These are phyloP conservation scores for Rhimphoctona megacephalus DNA, from an alignment of 2,888 invertebrate genomes.

Conservation along the genomic window DNA sequence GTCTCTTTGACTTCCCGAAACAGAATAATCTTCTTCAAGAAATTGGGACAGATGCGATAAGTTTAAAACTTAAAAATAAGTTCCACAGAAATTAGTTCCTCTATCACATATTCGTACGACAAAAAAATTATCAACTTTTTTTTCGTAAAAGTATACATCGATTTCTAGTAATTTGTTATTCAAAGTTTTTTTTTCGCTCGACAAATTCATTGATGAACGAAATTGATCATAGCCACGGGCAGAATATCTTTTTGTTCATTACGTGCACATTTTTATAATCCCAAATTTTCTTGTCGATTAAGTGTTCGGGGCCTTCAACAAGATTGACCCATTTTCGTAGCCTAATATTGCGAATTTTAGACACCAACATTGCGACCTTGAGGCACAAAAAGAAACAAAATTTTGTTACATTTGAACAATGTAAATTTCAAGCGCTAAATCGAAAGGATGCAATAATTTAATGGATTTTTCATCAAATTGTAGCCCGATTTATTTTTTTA, in stretches of 20 bases:
- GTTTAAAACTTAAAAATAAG: not conserved
- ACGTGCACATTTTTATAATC: not conserved
- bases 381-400: not conserved
- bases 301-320: not conserved
- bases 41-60: slow-evolving; percentile 5
- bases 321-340: too few species aligned
- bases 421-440: not conserved
- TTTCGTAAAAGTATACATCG: not conserved
- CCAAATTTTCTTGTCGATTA: too few species aligned
- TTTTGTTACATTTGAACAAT: not conserved
- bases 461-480: not conserved
- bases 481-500: not conserved
- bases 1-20: slow-evolving; percentile 15
- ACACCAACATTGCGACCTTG: not conserved
- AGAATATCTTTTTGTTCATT: not conserved
- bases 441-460: not conserved
- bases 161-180: not conserved
- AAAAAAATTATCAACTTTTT: not conserved
- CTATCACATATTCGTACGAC: not conserved
- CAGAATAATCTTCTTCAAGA: not conserved
- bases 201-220: not conserved
- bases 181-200: not conserved
- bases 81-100: too few species aligned
- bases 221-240: not conserved
- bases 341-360: too few species aligned